A percentile compares a stretch with the other conserved stretches of the same genome.
Conservation (phyloP, 1,140 invertebrate genomes). For the Galendromus occidentalis region DNA sequence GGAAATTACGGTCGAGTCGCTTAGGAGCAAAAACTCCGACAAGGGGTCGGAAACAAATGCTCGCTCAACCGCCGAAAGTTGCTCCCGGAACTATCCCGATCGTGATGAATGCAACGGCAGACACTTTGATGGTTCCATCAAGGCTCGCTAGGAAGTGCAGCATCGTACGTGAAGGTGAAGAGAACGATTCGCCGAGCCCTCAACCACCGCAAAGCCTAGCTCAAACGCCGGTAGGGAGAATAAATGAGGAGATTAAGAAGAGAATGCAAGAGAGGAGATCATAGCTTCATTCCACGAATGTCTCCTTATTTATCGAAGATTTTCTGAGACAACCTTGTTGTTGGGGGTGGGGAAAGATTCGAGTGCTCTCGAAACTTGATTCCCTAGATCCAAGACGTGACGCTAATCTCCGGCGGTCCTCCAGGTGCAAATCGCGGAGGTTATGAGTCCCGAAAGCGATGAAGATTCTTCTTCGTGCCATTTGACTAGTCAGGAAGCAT, state of each 20-base stretch:
- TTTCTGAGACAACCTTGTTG: not conserved
- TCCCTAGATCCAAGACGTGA: too few relatives aligned
- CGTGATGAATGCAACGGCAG: not conserved
- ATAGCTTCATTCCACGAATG: too few relatives aligned
- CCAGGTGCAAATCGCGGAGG: slow-evolving; percentile 11
- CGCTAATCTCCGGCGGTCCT: not conserved
- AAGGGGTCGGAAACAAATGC: slow-evolving; percentile 1
- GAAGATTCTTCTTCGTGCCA: not conserved
- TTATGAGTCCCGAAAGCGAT: not conserved
- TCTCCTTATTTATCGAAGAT: too few relatives aligned
- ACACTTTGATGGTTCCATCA: slow-evolving; percentile 5
- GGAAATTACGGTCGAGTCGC: slow-evolving; percentile 43
- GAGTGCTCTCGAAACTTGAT: too few relatives aligned
- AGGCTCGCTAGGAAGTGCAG: slow-evolving; percentile 52
- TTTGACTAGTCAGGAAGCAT: not conserved
- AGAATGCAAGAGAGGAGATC: too few relatives aligned
- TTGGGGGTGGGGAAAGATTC: not conserved
- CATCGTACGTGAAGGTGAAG: slow-evolving; percentile 61
- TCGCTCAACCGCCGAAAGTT: slow-evolving; percentile 15
- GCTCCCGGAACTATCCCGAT: slow-evolving; percentile 12
- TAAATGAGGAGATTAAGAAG: not conserved
- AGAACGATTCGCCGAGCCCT: slow-evolving; percentile 11
- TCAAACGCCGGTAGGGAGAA: too few relatives aligned
- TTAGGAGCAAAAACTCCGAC: slow-evolving; percentile 17
- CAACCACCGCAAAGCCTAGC: not conserved